Evolutionary conservation across 1,140 invertebrate species (phyloP).

Genomic region (Drosophila truncata): DNA sequence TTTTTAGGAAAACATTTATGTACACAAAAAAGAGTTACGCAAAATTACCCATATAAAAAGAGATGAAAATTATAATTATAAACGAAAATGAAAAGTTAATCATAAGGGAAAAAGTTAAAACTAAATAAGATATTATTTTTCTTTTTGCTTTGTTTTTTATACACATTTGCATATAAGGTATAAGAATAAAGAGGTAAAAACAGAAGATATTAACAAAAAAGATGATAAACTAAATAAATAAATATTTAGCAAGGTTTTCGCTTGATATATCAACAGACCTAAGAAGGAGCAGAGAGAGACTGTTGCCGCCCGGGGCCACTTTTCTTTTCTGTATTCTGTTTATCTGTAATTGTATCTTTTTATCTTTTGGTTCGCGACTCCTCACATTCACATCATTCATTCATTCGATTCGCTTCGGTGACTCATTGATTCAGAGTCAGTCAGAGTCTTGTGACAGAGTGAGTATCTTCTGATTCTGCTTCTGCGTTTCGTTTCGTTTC

Average conservation of each 20-base stretch:
- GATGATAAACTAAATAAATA: conserved; percentile 63
- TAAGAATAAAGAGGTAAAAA: conserved; percentile 39
- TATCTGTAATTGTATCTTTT: conserved; percentile 39
- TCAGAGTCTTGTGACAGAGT: conserved; percentile 30
- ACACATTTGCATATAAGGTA: conserved; percentile 44
- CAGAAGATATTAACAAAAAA: conserved; percentile 50
- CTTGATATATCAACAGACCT: conserved; percentile 58
- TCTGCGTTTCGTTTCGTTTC: too few species aligned
- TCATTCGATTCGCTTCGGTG: conserved; percentile 9
- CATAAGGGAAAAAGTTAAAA: conserved; percentile 54
- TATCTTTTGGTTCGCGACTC: conserved; percentile 19
- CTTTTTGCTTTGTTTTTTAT: conserved; percentile 34
- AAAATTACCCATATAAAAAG: conserved; percentile 67
- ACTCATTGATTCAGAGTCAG: conserved; percentile 15
- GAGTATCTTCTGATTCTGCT: conserved; percentile 39
- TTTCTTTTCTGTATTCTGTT: conserved; percentile 35
- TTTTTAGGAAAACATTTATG: conserved; percentile 52
- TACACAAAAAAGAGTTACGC: conserved; percentile 65
- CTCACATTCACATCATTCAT: conserved; percentile 9
- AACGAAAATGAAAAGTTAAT: conserved; percentile 47
- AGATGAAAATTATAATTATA: conserved; percentile 31
- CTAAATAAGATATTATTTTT: conserved; percentile 45
- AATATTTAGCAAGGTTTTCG: conserved; percentile 60
- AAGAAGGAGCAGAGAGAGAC: conserved; percentile 58
- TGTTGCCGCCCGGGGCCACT: conserved; percentile 52